Conservation (phyloP, 2,888 invertebrate genomes). For the Agapetus fuscipes region DNA sequence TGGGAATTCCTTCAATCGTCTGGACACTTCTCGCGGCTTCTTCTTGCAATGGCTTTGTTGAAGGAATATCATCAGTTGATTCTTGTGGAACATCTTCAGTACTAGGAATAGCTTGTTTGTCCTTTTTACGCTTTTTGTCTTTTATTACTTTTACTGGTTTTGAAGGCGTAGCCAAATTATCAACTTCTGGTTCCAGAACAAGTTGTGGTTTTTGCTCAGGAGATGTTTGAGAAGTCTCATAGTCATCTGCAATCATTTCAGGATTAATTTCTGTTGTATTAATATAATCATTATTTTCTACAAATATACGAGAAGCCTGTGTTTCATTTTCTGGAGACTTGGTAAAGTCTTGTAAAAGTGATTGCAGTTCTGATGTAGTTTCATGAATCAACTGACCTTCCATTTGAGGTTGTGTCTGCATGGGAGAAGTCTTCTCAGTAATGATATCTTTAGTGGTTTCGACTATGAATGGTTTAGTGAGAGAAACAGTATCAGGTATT, state of each 20-base stretch:
- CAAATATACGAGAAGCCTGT: conserved; percentile 3
- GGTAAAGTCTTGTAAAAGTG: conserved; percentile 16
- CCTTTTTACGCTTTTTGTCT: conserved; percentile 30
- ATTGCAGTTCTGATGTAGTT: conserved; percentile 11
- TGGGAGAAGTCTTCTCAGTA: conserved; percentile 6
- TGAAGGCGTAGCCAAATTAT: conserved; percentile 32
- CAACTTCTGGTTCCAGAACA: conserved; percentile 17
- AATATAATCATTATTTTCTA: conserved; percentile 19
- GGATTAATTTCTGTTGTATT: conserved; percentile 19
- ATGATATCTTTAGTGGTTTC: conserved; percentile 22
- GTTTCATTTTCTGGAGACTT: conserved; percentile 10
- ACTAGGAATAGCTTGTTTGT: conserved; percentile 17
- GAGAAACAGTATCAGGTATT: conserved; percentile 13
- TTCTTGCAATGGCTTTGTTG: too few species aligned
- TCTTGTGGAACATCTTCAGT: too few species aligned
- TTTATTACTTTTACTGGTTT: conserved; percentile 32
- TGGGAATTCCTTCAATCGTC: conserved; percentile 4
- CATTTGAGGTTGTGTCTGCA: conserved; percentile 11
- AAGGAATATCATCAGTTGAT: too few species aligned
- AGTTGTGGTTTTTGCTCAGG: neutral
- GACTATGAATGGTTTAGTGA: conserved; percentile 21
- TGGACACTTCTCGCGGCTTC: neutral
- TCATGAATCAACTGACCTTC: conserved; percentile 12
- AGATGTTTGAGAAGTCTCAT: conserved; percentile 7
- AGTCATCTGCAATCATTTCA: conserved; percentile 17